Base-by-base conservation (phyloP, 2,888 invertebrate species). In the Agrotis ipsilon region DNA sequence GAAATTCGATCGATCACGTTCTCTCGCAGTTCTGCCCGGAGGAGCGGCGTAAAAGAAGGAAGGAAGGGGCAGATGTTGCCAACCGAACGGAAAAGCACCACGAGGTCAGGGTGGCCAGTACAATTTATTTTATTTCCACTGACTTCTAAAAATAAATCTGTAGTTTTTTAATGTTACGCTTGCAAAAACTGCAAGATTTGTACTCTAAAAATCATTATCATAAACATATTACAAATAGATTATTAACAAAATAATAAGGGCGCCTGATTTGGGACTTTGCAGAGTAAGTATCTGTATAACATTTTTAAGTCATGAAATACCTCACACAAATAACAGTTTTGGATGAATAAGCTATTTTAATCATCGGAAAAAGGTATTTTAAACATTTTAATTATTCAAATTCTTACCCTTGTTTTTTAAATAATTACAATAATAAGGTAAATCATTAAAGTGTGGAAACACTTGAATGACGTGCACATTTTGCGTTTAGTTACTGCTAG, bases 1-100 rank as follows among this genome's bases (percentile, higher is more conserved):
- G 95, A 96, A 96, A 94, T 96, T 96, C 95, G 96, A 96, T 96
- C 96, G 96, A 96, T 96, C 96, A 96, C 96, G 95, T 95, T 95
- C 94, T 93, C 89, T 94, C 94, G 91, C 93, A 92, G 92, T 92
- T 96, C 95, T 96, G 94, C 90, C 90, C 91, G 86, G 93, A 88
- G 94, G 94, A 92, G 93, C 96, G 95, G 94, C 95, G 96, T 91
- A 95, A 96, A 95, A 95, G 95, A 94, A 96, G 94, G 95, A 93
- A 94, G 94, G 95, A 95, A 95, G 94, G 94, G 94, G 91, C 92
- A 92, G 88, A 88, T 91, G 91, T 90, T 96, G 92, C 96, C 96
- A 96, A 95, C 96, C 71, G 91, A 86, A 88, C 91, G 85, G 81
- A 82, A 90, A 89, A 92, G 85, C 91, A 94, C 95, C 96, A 96